Evolutionary conservation across 2,797 vertebrate species (phyloP).

Genomic region (Erpetoichthys calabaricus): DNA sequence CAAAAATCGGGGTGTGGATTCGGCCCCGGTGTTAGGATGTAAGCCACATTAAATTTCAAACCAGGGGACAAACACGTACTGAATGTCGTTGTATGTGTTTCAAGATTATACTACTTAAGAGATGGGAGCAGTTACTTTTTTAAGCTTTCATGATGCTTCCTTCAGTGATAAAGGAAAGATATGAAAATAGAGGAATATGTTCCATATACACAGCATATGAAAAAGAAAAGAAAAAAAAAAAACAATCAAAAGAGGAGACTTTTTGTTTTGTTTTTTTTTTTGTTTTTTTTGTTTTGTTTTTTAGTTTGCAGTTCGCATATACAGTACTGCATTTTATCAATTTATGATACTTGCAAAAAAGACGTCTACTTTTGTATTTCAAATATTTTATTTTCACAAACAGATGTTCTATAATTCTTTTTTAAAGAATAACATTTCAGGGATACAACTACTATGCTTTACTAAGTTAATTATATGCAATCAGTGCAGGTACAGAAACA

Average conservation of each 20-base stretch:
- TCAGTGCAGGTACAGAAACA: constrained; percentile 33
- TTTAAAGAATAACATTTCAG: constrained; percentile 38
- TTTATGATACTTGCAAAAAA: not conserved
- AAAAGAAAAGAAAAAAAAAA: constrained; percentile 2
- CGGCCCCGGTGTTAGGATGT: not conserved
- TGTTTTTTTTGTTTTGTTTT: no score
- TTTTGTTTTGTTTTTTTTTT: no score
- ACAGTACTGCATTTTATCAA: not conserved
- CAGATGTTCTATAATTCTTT: constrained; percentile 4
- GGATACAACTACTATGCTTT: constrained; percentile 63
- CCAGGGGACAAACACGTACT: constrained; percentile 2
- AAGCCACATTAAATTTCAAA: constrained; percentile 9
- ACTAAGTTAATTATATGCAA: constrained; percentile 63
- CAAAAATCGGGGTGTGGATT: constrained; percentile 11
- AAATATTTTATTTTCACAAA: constrained; percentile 2
- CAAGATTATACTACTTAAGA: not conserved
- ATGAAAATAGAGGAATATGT: no score
- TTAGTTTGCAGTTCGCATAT: not conserved
- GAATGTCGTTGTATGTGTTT: constrained; percentile 1
- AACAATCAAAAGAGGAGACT: not conserved
- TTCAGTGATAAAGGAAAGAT: no score
- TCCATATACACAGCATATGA: not conserved
- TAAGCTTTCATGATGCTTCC: not conserved
- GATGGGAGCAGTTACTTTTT: not conserved
- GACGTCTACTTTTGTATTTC: constrained; percentile 1